Evolutionary conservation across 2,797 vertebrate species (phyloP), one percentile per base, ranked within the genome.

Genomic region (Bovichtus variegatus): DNA sequence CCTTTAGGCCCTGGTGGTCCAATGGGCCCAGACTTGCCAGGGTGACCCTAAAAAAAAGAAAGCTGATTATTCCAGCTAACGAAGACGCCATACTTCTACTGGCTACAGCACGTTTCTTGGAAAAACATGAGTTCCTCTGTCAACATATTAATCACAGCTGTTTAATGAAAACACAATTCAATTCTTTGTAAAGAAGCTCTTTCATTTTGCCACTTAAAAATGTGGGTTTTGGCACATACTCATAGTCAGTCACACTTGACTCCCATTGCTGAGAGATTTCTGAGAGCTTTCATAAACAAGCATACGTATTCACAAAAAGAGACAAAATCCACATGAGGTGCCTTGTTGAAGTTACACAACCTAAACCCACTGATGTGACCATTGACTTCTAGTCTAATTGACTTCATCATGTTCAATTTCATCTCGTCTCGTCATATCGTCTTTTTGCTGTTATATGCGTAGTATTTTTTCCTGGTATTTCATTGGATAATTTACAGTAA

Each of bases 1-100:
- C 98, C 98, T 95, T 97, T 99, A 63, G 95, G 96, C 70, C 98
- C 98, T 16, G 96, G 95, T 49, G 95, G 89, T 34, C 97, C 98
- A 46, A 94, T 78, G n/a, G 94, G 91, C 72, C 98, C 98, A 40
- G 93, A 83, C 65, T 94, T 96, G 66, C 98, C 98, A 83, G 88
- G 86, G 70, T 97, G 97, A 82, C 98, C 98, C 98, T 99, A 83
- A 86, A 71, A 47, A 86, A 76, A 78, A 61, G 38, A 89, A 47
- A 59, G 74, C 3, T 53, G 40, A 31, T 87, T 51, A 80, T 38
- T 84, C n/a, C 34, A 21, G 16, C 9, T 6, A 31, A 68, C 12
- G 3, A 59, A 51, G 40, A 59, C 12, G 6, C 51, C 29, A 43
- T 59, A 49, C 57, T 50, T 82, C 11, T 50, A 55, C 75, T 47